Evolutionary conservation across 1,140 invertebrate genomes (phyloP), one percentile per base, ranked within the genome.

Genomic region (Achatina immaculata): DNA sequence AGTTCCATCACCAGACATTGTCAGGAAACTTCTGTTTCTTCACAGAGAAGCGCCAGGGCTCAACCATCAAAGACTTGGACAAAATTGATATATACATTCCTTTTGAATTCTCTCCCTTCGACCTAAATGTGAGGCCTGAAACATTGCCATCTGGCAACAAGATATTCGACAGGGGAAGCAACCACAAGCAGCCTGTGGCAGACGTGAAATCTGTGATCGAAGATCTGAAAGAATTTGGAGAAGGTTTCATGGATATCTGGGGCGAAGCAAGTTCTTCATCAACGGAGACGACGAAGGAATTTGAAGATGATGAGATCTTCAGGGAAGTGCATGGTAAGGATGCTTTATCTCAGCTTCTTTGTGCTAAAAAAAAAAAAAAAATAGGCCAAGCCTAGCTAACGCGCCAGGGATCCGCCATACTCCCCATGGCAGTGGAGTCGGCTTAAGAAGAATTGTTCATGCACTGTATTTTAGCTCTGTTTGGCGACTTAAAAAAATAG

Each of bases 31-130:
- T n/a, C n/a, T 62, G 6, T 62, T 31, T 62, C 31, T 62, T 62
- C 31, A 9, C 82, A 80, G 82, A 83, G 58, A 83, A 83, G 34
- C 62, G 82, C 0, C 82, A 83, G 36, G 82, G 82, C 14, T 83
- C 82, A n/a, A 83, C 82, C 9, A 83, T 83, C 78, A 83, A 82
- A 77, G 83, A 84, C 55, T 43, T 84, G 51, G 83, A 80, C 69
- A 80, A 81, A 45, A 80, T 80, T 38, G 81, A 82, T 21, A 80
- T 81, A 9, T 69, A 68, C 62, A 77, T 82, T 21, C 83, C 83
- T 40, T 84, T 84, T 68, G 51, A 45, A 19, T 82, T 84, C 58
- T 79, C 81, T 66, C 83, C 83, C 45, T 84, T 82, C 58, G 78
- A 82, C 74, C 43, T 78, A 9, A 62, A 28, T 19, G 28, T 74